A percentile compares a stretch with the other conserved stretches of the same genome.
phyloP scores from a whole-genome alignment of 1,140 invertebrate species.

The Drosophila pseudoobscura region DNA sequence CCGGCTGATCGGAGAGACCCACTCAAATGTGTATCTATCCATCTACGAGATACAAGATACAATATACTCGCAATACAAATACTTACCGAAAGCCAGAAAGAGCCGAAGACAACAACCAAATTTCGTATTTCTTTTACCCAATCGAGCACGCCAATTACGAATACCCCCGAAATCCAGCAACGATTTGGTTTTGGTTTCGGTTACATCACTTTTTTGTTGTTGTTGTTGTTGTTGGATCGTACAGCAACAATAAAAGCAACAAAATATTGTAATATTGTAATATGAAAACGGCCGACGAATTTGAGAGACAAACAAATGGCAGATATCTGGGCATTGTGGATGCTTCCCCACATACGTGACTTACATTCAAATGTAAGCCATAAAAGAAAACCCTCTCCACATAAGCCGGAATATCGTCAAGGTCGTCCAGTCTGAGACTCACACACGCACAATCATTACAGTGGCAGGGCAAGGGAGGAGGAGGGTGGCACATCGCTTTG shows the following conservation, averaged over 20 bases:
- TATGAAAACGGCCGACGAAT: conserved; percentile 28
- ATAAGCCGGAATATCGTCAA: conserved; percentile 52
- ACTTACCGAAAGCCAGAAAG: no score
- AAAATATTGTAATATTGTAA: conserved; percentile 24
- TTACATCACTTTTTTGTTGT: conserved; percentile 32
- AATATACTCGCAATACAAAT: conserved; percentile 34
- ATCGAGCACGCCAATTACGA: conserved; percentile 74
- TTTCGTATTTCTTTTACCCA: conserved; percentile 65
- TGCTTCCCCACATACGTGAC: conserved; percentile 40
- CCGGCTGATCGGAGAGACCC: conserved; percentile 34
- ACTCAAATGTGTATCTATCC: conserved; percentile 42
- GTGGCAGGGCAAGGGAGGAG: background rate
- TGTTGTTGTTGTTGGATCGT: background rate
- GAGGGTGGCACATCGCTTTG: background rate
- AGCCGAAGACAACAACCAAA: conserved; percentile 25
- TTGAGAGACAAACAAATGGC: conserved; percentile 51
- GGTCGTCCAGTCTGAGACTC: conserved; percentile 42
- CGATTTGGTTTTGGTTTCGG: conserved; percentile 12
- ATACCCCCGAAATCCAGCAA: conserved; percentile 32
- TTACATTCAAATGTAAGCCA: conserved; percentile 18
- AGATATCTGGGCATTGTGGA: conserved; percentile 26
- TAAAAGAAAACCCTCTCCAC: background rate
- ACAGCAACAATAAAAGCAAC: conserved; percentile 1
- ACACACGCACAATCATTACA: background rate
- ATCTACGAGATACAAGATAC: conserved; percentile 21